Evolutionary conservation across 2,797 vertebrate species (phyloP).

Genomic region (Esox lucius): DNA sequence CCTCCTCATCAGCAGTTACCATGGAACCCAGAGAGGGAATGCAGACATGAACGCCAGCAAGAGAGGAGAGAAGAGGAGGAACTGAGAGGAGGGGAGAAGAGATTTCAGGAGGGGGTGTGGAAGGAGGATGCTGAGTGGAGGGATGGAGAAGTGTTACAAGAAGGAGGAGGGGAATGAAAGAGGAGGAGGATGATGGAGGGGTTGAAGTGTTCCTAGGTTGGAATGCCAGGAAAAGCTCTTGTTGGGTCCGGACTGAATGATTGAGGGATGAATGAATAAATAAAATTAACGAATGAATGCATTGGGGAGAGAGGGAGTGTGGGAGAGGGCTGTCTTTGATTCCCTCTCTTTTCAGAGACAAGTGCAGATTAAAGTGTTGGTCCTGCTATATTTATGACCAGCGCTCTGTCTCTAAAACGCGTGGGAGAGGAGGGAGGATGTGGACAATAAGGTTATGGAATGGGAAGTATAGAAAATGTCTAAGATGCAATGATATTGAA

Average conservation of each 20-base stretch:
- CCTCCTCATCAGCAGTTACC: conserved; percentile 73
- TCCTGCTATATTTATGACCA: conserved; percentile 65
- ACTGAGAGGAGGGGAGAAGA: conserved; percentile 34
- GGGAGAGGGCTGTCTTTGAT: conserved; percentile 70
- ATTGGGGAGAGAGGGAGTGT: conserved; percentile 62
- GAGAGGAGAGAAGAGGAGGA: conserved; percentile 55
- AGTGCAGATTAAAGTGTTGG: conserved; percentile 65
- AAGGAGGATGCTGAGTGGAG: conserved; percentile 37
- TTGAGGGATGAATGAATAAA: conserved; percentile 62
- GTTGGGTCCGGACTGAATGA: conserved; percentile 57
- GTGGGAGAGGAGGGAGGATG: conserved; percentile 21
- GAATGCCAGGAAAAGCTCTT: conserved; percentile 69
- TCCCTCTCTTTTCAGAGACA: conserved; percentile 62
- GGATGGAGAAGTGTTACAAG: conserved; percentile 44
- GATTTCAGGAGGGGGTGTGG: conserved; percentile 15
- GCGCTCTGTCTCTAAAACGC: conserved; percentile 53
- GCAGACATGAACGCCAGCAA: conserved; percentile 43
- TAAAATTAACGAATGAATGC: conserved; percentile 45
- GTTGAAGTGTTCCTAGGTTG: conserved; percentile 30
- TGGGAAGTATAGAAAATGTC: not conserved
- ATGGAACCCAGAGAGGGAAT: conserved; percentile 71
- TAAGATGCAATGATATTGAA: conserved; percentile 4
- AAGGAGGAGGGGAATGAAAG: conserved; percentile 31
- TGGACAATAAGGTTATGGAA: conserved; percentile 23
- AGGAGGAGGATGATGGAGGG: conserved; percentile 22